Evolutionary conservation across 2,797 vertebrate genomes (phyloP).

Genomic region (Lepilemur ruficaudatus): DNA sequence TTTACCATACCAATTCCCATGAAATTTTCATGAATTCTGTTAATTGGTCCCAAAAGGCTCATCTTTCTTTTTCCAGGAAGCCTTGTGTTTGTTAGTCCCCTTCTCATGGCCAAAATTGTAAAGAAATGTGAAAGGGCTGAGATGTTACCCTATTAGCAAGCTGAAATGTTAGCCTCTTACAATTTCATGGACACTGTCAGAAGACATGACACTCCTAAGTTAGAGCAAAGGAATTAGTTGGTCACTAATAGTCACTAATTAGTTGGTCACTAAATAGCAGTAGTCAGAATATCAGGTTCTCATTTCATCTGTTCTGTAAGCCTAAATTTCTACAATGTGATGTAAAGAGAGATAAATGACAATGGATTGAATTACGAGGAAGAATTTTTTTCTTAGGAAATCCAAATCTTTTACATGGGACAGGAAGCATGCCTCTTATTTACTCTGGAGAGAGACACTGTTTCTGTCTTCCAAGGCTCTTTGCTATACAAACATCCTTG

Average conservation of each 20-base stretch:
- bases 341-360: not conserved
- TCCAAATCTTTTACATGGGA: not conserved
- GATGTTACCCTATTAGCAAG: not conserved
- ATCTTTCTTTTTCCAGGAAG: not conserved
- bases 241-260: not conserved
- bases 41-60: not conserved
- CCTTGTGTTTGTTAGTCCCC: not conserved
- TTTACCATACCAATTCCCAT: not conserved
- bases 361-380: not conserved
- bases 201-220: not conserved
- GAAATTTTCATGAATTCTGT: not conserved
- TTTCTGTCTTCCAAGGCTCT: not conserved
- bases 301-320: not conserved
- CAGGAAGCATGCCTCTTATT: not conserved
- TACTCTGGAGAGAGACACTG: not conserved
- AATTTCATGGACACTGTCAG: not conserved
- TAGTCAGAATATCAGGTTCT: not conserved
- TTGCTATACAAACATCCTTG: not conserved
- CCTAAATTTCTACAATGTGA: not conserved
- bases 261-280: not conserved
- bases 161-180: not conserved
- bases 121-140: not conserved
- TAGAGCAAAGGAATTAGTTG: not conserved
- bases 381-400: not conserved
- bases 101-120: not conserved